A percentile compares a stretch with the other conserved stretches of the same genome.
Evolutionary conservation across 2,113 vertebrate species (phyloP).

Genomic region (Miniopterus natalensis): DNA sequence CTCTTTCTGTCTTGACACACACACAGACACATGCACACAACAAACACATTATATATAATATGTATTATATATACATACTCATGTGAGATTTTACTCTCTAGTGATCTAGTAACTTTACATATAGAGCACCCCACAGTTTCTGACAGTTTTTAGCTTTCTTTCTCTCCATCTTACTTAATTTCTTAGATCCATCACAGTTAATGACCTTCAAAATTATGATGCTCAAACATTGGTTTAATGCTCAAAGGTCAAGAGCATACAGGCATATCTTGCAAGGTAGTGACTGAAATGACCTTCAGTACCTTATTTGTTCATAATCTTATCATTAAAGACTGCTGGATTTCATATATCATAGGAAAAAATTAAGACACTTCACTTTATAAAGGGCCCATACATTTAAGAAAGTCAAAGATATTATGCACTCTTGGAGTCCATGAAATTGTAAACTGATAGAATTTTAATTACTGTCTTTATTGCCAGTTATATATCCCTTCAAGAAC

Average conservation of each 20-base stretch:
- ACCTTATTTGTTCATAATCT: constrained; percentile 52
- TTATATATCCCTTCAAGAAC: constrained; percentile 8
- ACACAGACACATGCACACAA: neutral
- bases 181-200: constrained; percentile 20
- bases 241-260: constrained; percentile 62
- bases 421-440: neutral
- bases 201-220: constrained; percentile 48
- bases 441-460: constrained; percentile 22
- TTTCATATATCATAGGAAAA: constrained; percentile 41
- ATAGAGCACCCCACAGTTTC: neutral
- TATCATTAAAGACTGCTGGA: constrained; percentile 17
- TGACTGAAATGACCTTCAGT: constrained; percentile 57
- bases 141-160: neutral
- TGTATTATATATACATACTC: neutral
- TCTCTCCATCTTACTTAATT: neutral
- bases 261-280: neutral
- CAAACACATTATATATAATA: neutral
- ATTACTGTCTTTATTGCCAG: neutral
- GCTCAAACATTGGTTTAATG: neutral
- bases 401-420: neutral
- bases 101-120: neutral
- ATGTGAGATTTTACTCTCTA: constrained; percentile 1
- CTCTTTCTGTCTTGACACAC: neutral
- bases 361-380: constrained; percentile 36
- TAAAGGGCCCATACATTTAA: neutral